phyloP scores from a whole-genome alignment of 2,797 vertebrate genomes.

The Scarus forsteni region DNA sequence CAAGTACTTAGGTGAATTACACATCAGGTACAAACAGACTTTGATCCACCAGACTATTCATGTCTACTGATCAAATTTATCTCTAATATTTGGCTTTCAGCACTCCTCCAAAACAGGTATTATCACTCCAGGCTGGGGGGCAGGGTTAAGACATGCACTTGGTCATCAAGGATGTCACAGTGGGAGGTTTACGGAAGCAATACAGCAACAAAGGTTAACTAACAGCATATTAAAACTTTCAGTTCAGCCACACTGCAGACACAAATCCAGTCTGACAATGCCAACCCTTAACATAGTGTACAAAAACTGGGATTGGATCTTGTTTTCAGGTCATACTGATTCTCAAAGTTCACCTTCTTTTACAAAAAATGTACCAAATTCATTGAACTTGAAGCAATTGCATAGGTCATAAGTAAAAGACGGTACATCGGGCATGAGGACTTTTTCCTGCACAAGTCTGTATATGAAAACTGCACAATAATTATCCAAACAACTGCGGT shows the following conservation, averaged over 20 bases:
- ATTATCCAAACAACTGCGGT: too few relatives aligned
- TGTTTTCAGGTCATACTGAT: neutral
- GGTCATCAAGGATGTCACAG: neutral
- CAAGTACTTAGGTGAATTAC: constrained; percentile 12
- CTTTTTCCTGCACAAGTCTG: too few relatives aligned
- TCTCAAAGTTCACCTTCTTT: too few relatives aligned
- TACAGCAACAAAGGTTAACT: neutral
- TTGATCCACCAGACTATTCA: constrained; percentile 22
- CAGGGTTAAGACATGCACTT: constrained; percentile 4
- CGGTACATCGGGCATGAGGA: too few relatives aligned
- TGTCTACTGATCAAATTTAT: constrained; percentile 19
- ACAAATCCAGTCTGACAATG: neutral
- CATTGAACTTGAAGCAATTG: too few relatives aligned
- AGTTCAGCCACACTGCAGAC: neutral
- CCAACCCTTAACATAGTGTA: neutral
- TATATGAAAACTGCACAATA: too few relatives aligned
- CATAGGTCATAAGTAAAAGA: too few relatives aligned
- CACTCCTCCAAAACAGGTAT: constrained; percentile 13
- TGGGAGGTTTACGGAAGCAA: constrained; percentile 7
- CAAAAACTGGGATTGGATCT: neutral
- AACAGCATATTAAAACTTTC: neutral
- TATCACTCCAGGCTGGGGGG: constrained; percentile 1
- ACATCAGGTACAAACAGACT: constrained; percentile 22
- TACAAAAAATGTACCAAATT: neutral
- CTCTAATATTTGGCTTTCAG: neutral